Conservation (phyloP, 2,113 vertebrate genomes). For the Neoarius graeffei region DNA sequence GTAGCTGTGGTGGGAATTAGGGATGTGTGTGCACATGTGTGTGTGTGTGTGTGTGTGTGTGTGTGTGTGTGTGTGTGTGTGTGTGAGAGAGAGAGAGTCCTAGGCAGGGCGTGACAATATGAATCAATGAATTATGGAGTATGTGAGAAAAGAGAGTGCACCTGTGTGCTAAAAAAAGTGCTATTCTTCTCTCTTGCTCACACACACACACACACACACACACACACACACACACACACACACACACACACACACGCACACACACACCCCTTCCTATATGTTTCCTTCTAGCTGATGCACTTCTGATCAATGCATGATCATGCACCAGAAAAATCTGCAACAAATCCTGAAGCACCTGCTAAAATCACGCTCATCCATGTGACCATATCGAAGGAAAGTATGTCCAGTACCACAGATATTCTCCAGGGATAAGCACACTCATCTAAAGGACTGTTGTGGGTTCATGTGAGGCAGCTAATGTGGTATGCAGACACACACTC, state of each 20-base stretch:
- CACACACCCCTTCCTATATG: neutral
- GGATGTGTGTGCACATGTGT: neutral
- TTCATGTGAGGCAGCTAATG: constrained; percentile 21
- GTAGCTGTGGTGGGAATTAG: neutral
- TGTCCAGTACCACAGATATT: neutral
- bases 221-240: too few species aligned
- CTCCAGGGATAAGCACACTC: neutral
- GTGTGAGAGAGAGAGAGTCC: neutral
- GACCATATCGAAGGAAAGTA: neutral
- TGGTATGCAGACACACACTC: constrained; percentile 26
- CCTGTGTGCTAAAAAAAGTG: neutral
- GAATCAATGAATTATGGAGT: neutral
- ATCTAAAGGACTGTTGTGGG: neutral
- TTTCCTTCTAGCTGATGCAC: neutral
- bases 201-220: too few species aligned
- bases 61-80: constrained; percentile 1
- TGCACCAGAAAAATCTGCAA: neutral
- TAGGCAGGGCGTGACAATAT: neutral
- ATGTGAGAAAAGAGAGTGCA: neutral
- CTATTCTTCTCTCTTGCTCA: neutral
- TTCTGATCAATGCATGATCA: constrained; percentile 46
- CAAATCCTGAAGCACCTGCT: constrained; percentile 5
- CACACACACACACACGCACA: too few species aligned
- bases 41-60: constrained; percentile 22
- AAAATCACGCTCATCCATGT: neutral